Evolutionary conservation across 2,888 invertebrate species (phyloP).

Genomic region (Phaonia tiefii): DNA sequence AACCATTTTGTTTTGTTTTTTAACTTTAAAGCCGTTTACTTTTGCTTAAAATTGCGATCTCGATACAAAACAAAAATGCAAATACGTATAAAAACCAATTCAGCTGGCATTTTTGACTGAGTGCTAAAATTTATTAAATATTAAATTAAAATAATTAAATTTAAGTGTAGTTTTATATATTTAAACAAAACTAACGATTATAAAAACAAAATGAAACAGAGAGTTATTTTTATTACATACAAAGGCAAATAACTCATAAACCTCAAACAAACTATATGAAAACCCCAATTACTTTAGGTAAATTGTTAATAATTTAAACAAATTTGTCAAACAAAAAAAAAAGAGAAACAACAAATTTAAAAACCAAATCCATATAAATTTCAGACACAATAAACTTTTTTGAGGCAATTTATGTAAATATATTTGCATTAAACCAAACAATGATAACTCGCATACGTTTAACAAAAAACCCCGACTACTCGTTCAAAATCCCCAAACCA

Average conservation of each 20-base stretch:
- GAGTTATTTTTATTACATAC: conserved; percentile 54
- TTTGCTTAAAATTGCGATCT: conserved; percentile 17
- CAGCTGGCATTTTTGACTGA: conserved; percentile 45
- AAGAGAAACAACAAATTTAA: conserved; percentile 40
- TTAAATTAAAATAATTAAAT: conserved; percentile 34
- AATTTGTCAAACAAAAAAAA: conserved; percentile 53
- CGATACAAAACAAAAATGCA: conserved; percentile 20
- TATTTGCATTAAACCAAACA: conserved; percentile 59
- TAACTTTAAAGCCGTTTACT: conserved; percentile 37
- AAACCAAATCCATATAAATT: conserved; percentile 36
- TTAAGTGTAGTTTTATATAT: conserved; percentile 61
- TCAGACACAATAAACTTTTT: conserved; percentile 50
- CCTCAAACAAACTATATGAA: conserved; percentile 49
- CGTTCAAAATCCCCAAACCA: conserved; percentile 39
- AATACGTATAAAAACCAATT: conserved; percentile 53
- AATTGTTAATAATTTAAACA: conserved; percentile 65
- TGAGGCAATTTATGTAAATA: conserved; percentile 68
- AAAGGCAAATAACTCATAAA: conserved; percentile 52
- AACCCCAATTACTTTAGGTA: conserved; percentile 59
- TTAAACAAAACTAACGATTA: too few relatives aligned
- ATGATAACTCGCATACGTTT: conserved; percentile 64
- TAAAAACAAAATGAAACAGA: conserved; percentile 27
- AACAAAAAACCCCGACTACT: conserved; percentile 59
- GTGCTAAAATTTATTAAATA: conserved; percentile 40
- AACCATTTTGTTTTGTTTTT: conserved; percentile 45